A percentile compares a stretch with the other conserved stretches of the same genome.
phyloP scores from a whole-genome alignment of 2,797 vertebrate species.

The Sebastiscus albofasciatus region DNA sequence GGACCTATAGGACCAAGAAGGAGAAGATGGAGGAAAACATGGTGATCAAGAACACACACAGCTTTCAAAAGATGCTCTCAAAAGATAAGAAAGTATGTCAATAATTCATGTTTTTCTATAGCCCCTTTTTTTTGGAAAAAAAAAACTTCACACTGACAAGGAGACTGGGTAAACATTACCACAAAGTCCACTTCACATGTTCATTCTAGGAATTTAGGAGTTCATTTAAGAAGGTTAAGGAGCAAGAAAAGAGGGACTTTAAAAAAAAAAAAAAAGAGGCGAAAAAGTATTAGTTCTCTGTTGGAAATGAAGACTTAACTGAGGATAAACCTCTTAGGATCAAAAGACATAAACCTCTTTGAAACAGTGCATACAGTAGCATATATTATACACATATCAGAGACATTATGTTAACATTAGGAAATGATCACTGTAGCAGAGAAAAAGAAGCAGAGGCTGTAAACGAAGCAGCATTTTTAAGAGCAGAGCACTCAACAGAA shows the following conservation, averaged over 20 bases:
- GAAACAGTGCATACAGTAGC: constrained; percentile 41
- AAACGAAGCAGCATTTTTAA: constrained; percentile 47
- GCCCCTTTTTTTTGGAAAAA: constrained; percentile 56
- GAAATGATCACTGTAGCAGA: constrained; percentile 35
- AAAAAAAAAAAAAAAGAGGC: constrained; percentile 49
- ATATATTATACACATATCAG: constrained; percentile 23
- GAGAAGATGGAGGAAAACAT: constrained; percentile 94
- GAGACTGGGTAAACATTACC: constrained; percentile 45
- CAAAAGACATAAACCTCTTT: constrained; percentile 44
- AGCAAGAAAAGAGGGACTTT: constrained; percentile 75
- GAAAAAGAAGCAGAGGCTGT: constrained; percentile 25
- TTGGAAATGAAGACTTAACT: constrained; percentile 63
- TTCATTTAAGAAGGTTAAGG: constrained; percentile 51
- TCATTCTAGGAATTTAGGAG: constrained; percentile 46
- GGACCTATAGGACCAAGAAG: constrained; percentile 99
- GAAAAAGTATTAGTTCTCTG: constrained; percentile 62
- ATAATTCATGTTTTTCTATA: constrained; percentile 45
- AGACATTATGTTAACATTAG: constrained; percentile 36
- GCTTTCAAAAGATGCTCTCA: constrained; percentile 90
- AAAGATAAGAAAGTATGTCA: constrained; percentile 81
- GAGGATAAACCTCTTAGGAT: constrained; percentile 47
- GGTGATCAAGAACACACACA: constrained; percentile 81
- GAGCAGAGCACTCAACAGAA: constrained; percentile 58
- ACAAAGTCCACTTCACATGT: constrained; percentile 56
- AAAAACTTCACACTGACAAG: constrained; percentile 49